A percentile compares a stretch with the other conserved stretches of the same genome.
Conservation (phyloP, 2,888 invertebrate species). For the Mimumesa dahlbomi region DNA sequence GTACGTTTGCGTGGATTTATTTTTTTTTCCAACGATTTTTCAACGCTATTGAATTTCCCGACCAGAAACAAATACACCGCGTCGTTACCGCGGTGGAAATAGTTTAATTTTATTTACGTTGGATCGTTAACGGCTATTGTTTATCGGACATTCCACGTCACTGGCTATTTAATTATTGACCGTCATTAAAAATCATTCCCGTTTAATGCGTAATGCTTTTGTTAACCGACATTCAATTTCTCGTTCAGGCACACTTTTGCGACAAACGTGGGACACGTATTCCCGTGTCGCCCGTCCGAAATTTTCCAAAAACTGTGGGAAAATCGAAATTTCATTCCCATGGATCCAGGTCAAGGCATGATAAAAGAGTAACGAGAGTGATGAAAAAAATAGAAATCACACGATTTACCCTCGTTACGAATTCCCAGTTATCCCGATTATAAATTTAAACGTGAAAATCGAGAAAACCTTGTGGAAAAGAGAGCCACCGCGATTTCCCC, state of each 20-base stretch:
- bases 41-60: neutral
- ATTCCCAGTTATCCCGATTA: slow-evolving; percentile 30
- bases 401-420: slow-evolving; percentile 32
- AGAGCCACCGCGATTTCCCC: too few species aligned
- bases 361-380: too few species aligned
- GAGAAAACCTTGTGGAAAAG: slow-evolving; percentile 3
- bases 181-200: slow-evolving; percentile 10
- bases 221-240: slow-evolving; percentile 5
- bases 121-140: neutral
- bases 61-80: too few species aligned
- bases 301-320: too few species aligned
- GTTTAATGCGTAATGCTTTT: neutral
- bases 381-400: slow-evolving; percentile 37
- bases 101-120: neutral
- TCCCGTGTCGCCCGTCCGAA: too few species aligned
- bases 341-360: slow-evolving; percentile 26
- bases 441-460: slow-evolving; percentile 16
- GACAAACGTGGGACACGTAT: too few species aligned
- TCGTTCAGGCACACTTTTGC: too few species aligned
- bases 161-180: neutral
- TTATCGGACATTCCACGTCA: neutral
- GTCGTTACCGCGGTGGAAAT: neutral
- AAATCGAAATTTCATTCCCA: too few species aligned
- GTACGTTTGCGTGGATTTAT: neutral
- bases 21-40: neutral